Percentiles rank a stretch among this genome's conserved stretches.
These are phyloP conservation scores for Eurois occulta DNA, from an alignment of 2,888 invertebrate species.

Conservation along the genomic window DNA sequence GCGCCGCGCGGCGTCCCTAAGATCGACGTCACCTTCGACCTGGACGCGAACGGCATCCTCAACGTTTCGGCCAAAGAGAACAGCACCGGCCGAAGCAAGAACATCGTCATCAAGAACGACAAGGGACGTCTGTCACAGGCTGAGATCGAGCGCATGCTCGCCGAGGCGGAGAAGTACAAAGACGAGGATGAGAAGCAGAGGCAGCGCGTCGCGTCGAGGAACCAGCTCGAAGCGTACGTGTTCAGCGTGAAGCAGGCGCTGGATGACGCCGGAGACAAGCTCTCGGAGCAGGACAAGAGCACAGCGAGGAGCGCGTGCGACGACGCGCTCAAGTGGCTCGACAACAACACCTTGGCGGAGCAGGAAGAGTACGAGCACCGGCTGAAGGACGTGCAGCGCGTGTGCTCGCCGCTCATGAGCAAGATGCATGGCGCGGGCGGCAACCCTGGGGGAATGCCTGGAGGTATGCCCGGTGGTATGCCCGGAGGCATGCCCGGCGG, in stretches of 20 bases:
- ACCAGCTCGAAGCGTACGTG: slow-evolving; percentile 93
- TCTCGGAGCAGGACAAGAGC: slow-evolving; percentile 92
- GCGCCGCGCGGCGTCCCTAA: slow-evolving; percentile 93
- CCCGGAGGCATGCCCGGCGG: slow-evolving; percentile 26
- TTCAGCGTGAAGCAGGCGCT: slow-evolving; percentile 93
- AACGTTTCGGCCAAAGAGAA: slow-evolving; percentile 95
- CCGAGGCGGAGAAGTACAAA: slow-evolving; percentile 93
- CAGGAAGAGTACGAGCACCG: slow-evolving; percentile 92
- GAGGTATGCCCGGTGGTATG: slow-evolving; percentile 1
- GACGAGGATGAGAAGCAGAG: slow-evolving; percentile 93
- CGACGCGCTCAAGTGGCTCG: slow-evolving; percentile 93
- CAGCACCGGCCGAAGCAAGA: slow-evolving; percentile 92
- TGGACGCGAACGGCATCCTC: slow-evolving; percentile 95
- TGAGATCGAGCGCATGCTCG: slow-evolving; percentile 95
- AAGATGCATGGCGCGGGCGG: slow-evolving; percentile 91
- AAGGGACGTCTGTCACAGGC: slow-evolving; percentile 95
- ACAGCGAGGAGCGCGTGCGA: slow-evolving; percentile 88
- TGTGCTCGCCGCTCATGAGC: slow-evolving; percentile 91
- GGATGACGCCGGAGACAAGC: slow-evolving; percentile 91
- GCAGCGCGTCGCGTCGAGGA: slow-evolving; percentile 92
- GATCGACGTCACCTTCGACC: slow-evolving; percentile 93
- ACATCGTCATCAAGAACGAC: slow-evolving; percentile 96
- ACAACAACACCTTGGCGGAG: slow-evolving; percentile 92
- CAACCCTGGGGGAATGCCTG: neutral
- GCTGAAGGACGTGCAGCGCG: slow-evolving; percentile 90